A percentile compares a stretch with the other conserved stretches of the same genome.
Evolutionary conservation across 2,888 invertebrate species (phyloP).

Genomic region (Orthosia gracilis): DNA sequence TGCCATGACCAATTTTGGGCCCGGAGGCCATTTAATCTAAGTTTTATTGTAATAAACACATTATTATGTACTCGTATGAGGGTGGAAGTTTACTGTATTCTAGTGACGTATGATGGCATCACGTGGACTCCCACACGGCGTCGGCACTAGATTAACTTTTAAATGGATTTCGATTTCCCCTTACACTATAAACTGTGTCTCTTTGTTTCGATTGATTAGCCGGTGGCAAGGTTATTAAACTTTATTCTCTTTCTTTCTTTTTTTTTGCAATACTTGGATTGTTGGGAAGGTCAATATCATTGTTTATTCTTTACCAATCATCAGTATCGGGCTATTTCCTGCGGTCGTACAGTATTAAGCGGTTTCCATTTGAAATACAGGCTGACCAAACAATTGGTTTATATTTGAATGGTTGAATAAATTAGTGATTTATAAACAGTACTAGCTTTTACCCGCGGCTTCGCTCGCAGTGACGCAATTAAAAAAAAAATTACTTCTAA

Average conservation of each 20-base stretch:
- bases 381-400: background rate
- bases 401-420: background rate
- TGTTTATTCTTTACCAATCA: background rate
- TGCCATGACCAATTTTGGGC: background rate
- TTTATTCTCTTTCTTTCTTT: no score
- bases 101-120: constrained; percentile 15
- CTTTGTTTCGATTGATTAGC: constrained; percentile 27
- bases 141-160: constrained; percentile 45
- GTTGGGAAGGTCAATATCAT: constrained; percentile 11
- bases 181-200: constrained; percentile 22
- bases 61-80: background rate
- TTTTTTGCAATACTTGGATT: background rate
- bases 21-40: no score
- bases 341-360: background rate
- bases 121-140: constrained; percentile 48
- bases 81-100: constrained; percentile 1
- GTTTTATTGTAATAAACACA: background rate
- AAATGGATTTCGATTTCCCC: constrained; percentile 56
- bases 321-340: background rate
- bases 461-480: no score
- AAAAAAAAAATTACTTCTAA: no score
- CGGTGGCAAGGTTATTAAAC: background rate
- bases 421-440: background rate
- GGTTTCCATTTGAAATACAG: background rate
- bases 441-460: no score